Conservation (phyloP, 2,113 vertebrate genomes). For the Machaerirhynchus nigripectus region DNA sequence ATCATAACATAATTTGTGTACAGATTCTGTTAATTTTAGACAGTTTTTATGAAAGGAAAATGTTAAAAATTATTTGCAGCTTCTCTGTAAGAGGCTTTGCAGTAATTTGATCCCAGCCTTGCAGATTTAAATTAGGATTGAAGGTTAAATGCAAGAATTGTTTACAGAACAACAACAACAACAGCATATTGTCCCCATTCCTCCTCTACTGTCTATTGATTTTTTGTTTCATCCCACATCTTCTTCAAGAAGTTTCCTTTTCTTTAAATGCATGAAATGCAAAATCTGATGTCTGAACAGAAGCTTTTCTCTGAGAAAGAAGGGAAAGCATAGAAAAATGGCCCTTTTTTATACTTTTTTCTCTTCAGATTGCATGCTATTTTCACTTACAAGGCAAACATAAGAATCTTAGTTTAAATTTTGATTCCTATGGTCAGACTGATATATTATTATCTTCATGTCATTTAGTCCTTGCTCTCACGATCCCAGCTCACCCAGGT, state of each 20-base stretch:
- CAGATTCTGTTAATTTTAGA: not conserved
- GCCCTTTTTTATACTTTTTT: not conserved
- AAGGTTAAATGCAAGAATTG: not conserved
- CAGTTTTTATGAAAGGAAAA: not conserved
- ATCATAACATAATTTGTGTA: not conserved
- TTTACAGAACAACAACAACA: not conserved
- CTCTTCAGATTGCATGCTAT: not conserved
- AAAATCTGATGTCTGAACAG: not conserved
- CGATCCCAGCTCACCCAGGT: not conserved
- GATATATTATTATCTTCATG: not conserved
- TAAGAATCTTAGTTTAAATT: not conserved
- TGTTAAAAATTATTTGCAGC: not conserved
- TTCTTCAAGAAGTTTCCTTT: not conserved
- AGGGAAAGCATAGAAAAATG: not conserved
- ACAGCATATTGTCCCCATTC: not conserved
- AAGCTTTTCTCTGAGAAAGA: not conserved
- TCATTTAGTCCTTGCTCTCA: not conserved
- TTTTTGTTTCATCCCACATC: not conserved
- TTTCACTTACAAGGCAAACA: not conserved
- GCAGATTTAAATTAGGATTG: not conserved
- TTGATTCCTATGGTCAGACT: not conserved
- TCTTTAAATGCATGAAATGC: not conserved
- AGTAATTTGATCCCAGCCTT: not conserved
- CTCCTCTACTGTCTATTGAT: not conserved
- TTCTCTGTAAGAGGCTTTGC: not conserved